Evolutionary conservation across 2,797 vertebrate species (phyloP), one percentile per base, ranked within the genome.

Genomic region (Etheostoma perlongum): DNA sequence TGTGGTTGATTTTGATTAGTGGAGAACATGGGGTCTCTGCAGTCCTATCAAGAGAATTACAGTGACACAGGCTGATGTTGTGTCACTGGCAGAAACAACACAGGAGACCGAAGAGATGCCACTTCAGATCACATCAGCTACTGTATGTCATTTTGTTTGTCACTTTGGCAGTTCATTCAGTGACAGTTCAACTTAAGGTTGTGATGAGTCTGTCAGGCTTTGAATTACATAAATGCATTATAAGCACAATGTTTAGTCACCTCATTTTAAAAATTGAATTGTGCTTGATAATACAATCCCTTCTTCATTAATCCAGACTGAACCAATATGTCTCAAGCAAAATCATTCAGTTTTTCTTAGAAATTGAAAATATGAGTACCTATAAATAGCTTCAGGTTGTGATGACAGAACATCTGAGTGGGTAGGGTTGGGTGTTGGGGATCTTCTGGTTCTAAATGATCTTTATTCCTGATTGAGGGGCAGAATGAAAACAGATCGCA

Each of bases 161-260:
- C 75, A 76, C 49, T 85, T 66, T 75, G 74, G 81, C 76, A 78
- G 74, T 63, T 83, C 64, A 27, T 44, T 67, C 48, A 14, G 60
- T 81, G 85, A 85, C 78, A 72, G 82, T 0, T 82, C 67, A 86
- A 82, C 82, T 81, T 81, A 63, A 73, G 63, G 67, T 65, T 21
- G 57, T 63, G 76, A 81, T 19, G 27, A 78, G 76, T 73, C 84
- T 78, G 65, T 49, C 21, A 81, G 83, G 78, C 72, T 64, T 74
- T 63, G 61, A 63, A 54, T 70, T 52, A 54, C 52, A 72, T 69
- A 36, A 44, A 71, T 51, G 51, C 57, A 40, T 42, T 54, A 27
- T 40, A 40, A 40, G 36, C 36, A 1, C 36, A 60, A 44, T 61
- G 40, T 23, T 44, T 44, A 23, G 58, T n/a, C 36, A 40, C 1